Base-by-base conservation (phyloP, 2,797 vertebrate genomes). In the Novumbra hubbsi region DNA sequence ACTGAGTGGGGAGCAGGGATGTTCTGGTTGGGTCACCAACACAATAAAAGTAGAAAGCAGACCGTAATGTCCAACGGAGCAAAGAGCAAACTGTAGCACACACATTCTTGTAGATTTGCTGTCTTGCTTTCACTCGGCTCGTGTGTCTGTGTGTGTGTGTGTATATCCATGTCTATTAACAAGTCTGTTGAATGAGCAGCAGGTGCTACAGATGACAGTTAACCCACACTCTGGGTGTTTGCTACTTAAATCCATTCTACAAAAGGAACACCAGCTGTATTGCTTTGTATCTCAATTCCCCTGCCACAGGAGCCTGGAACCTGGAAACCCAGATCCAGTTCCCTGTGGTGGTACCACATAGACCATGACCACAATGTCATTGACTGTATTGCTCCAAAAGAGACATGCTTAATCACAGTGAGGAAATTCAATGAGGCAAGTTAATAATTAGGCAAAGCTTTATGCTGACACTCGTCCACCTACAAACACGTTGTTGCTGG, bases 371-470 rank as follows among this genome's bases (percentile, higher is more conserved):
- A 11, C 41, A 17, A 34, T 41, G 65, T 21, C 34, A 41, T 14
- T 41, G 21, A 14, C 16, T 38, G 16, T 38, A 9, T 38, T 16
- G n/a, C 30, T n/a, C 34, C 14, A n/a, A 45, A 68, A 12, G n/a
- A 45, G 24, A 30, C 9, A 45, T 45, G 41, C 41, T 45, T 14
- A 45, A 21, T 24, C 9, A 73, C 27, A 64, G 57, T 14, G 65
- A 62, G 70, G 52, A 70, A 32, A 52, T 63, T 67, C 70, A 57
- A 78, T 4, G 0, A 74, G 73, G 52, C 2, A 19, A 73, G 77
- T 79, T 80, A 76, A 85, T 84, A 65, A 83, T 83, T 85, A 77
- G 67, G 34, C 24, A 3, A 38, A 30, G 27, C 24, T 68, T 69
- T 82, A 38, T 71, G 80, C 76, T 82, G 75, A 80, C 73, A 76